These are phyloP conservation scores for Microvelia longipes DNA, from an alignment of 1,140 invertebrate genomes.

Conservation along the genomic window DNA sequence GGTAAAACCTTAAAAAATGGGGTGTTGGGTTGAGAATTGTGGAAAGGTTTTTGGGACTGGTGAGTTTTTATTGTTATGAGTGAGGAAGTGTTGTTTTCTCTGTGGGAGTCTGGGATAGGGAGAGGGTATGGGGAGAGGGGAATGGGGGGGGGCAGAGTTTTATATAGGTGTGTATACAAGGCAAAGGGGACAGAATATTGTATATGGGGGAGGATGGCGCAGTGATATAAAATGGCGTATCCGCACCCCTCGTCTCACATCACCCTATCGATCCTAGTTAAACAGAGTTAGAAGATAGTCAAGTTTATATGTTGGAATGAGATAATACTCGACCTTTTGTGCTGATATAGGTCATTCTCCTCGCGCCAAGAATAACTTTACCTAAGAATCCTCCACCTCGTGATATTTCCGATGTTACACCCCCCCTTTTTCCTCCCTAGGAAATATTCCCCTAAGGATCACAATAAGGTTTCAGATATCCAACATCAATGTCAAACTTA, in stretches of 20 bases:
- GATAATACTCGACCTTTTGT: neutral
- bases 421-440: too few species aligned
- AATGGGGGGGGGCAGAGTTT: neutral
- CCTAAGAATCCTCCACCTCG: neutral
- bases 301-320: neutral
- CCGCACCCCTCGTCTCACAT: neutral
- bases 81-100: neutral
- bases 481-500: neutral
- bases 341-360: constrained; percentile 7
- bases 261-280: neutral
- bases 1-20: too few species aligned
- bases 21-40: too few species aligned
- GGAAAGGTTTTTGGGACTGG: too few species aligned
- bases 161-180: neutral
- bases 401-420: neutral
- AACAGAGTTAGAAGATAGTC: neutral
- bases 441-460: too few species aligned
- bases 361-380: neutral
- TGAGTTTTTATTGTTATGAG: neutral
- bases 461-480: too few species aligned
- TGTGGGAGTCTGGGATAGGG: neutral
- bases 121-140: neutral
- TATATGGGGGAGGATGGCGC: neutral
- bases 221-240: constrained; percentile 10
- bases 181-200: neutral